Conservation (phyloP, 1,140 invertebrate species). For the Eulimnadia texana region DNA sequence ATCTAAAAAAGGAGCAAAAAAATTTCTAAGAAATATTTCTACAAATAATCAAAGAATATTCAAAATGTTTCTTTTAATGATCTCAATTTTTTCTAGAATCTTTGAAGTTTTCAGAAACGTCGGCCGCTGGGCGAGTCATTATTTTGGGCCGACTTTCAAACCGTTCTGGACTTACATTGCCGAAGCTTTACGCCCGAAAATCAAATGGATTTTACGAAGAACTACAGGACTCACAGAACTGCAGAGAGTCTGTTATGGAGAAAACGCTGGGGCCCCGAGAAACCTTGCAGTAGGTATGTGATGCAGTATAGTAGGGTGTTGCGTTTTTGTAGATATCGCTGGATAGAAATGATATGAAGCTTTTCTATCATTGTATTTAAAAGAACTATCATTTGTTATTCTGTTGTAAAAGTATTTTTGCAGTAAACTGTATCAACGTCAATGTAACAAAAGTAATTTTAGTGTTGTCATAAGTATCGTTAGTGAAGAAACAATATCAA, state of each 20-base stretch:
- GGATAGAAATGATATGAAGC: neutral
- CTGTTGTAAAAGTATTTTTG: neutral
- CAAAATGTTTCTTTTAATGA: neutral
- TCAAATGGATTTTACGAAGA: constrained; percentile 72
- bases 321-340: no score
- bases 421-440: neutral
- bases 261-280: constrained; percentile 50
- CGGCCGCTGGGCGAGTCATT: neutral
- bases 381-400: neutral
- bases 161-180: neutral
- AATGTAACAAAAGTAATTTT: neutral
- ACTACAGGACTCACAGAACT: constrained; percentile 78
- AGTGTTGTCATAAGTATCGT: neutral
- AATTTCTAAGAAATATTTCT: no score
- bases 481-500: no score
- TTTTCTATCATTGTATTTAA: neutral
- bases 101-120: neutral
- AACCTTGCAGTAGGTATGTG: constrained; percentile 54
- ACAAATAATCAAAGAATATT: neutral
- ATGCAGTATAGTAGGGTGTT: no score
- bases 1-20: no score
- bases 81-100: neutral
- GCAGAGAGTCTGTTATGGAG: constrained; percentile 79
- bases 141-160: neutral
- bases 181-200: constrained; percentile 25